Percentiles rank a stretch among this genome's conserved stretches.
phyloP scores from a whole-genome alignment of 2,113 vertebrate genomes.

The Pycnonotus jocosus region DNA sequence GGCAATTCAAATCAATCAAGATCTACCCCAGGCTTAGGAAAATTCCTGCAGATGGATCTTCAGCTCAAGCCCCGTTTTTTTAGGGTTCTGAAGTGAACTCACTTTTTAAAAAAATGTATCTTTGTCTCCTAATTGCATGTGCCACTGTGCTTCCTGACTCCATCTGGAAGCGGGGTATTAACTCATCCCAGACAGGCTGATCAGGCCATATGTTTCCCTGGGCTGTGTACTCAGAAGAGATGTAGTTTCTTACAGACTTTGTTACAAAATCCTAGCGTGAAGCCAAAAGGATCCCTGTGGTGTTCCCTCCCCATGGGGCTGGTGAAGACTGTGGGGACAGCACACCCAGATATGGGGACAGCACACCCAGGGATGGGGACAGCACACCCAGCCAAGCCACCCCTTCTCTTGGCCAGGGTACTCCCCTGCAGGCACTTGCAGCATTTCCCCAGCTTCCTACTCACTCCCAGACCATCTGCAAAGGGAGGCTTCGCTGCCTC shows the following conservation, averaged over 20 bases:
- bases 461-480: conserved; percentile 38
- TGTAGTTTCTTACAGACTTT: background rate
- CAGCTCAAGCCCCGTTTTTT: background rate
- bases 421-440: conserved; percentile 9
- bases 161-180: conserved; percentile 26
- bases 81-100: background rate
- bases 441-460: background rate
- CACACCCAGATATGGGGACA: background rate
- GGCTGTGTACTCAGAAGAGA: background rate
- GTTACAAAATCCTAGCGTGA: background rate
- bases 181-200: conserved; percentile 43
- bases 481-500: background rate
- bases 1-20: background rate
- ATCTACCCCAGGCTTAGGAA: background rate
- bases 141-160: conserved; percentile 40
- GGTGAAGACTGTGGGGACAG: background rate
- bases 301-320: background rate
- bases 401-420: background rate
- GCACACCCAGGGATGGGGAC: background rate
- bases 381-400: background rate
- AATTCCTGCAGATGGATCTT: background rate
- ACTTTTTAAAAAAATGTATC: background rate
- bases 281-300: background rate
- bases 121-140: conserved; percentile 42
- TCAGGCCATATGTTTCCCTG: conserved; percentile 43